These are phyloP conservation scores for Sussaba pulchella DNA, from an alignment of 2,888 invertebrate species.

Conservation along the genomic window DNA sequence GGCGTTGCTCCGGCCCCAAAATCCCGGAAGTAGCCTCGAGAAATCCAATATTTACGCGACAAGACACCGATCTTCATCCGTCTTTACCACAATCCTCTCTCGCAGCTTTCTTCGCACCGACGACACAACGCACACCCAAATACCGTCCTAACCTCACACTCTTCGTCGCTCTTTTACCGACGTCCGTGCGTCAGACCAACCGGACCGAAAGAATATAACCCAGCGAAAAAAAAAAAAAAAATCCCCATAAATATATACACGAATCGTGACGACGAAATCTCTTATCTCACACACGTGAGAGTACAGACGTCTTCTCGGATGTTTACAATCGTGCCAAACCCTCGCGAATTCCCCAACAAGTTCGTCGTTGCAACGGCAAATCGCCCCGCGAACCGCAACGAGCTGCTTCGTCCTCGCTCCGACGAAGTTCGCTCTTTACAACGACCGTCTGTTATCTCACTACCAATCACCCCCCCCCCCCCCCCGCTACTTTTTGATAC, in stretches of 20 bases:
- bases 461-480: background rate
- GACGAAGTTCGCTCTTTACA: conserved; percentile 7
- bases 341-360: conserved; percentile 36
- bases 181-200: no score
- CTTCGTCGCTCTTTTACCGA: background rate
- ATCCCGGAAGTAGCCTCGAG: no score
- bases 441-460: conserved; percentile 23
- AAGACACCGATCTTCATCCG: no score
- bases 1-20: no score
- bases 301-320: conserved; percentile 28
- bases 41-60: no score
- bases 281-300: conserved; percentile 6
- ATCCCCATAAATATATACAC: background rate
- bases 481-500: no score
- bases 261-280: background rate
- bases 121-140: no score
- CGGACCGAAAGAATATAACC: background rate
- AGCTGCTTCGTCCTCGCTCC: conserved; percentile 20
- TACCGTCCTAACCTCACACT: no score
- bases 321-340: conserved; percentile 59
- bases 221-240: conserved; percentile 11
- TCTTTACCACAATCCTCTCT: no score
- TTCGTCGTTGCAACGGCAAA: conserved; percentile 41
- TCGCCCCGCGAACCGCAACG: no score
- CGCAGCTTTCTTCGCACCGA: no score